Conservation (phyloP, 2,113 vertebrate species). For the Aptenodytes patagonicus region DNA sequence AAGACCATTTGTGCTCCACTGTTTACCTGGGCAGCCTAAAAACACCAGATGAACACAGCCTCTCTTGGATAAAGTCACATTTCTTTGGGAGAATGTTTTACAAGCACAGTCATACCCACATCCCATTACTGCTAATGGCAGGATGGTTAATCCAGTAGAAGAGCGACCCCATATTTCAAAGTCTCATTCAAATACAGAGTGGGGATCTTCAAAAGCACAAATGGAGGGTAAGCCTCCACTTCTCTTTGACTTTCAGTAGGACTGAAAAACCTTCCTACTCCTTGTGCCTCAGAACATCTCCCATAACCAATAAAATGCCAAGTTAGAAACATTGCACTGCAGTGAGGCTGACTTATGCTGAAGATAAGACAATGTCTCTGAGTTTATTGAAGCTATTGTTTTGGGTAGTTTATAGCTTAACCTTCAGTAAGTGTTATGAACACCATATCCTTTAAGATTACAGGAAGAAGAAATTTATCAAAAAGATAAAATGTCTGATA, state of each 20-base stretch:
- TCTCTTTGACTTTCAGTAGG: not conserved
- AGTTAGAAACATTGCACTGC: not conserved
- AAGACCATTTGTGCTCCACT: not conserved
- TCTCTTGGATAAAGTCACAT: not conserved
- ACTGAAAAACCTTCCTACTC: not conserved
- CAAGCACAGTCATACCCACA: not conserved
- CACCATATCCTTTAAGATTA: constrained; percentile 39
- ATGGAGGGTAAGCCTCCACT: not conserved
- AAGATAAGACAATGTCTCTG: constrained; percentile 36
- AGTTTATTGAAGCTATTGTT: constrained; percentile 52
- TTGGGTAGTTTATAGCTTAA: constrained; percentile 23
- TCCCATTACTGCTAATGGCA: not conserved
- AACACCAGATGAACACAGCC: not conserved
- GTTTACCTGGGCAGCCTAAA: not conserved
- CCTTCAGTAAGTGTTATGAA: constrained; percentile 29
- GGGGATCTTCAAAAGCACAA: not conserved
- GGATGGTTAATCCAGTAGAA: not conserved
- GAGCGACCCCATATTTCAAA: not conserved
- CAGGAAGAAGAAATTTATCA: not conserved
- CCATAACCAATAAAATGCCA: constrained; percentile 14
- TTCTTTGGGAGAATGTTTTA: not conserved
- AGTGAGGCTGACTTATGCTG: constrained; percentile 17
- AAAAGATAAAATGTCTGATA: constrained; percentile 34
- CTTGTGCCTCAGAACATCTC: not conserved
- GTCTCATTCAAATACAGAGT: not conserved